Conservation (phyloP, 1,140 invertebrate genomes). For the Belonocnema kinseyi region DNA sequence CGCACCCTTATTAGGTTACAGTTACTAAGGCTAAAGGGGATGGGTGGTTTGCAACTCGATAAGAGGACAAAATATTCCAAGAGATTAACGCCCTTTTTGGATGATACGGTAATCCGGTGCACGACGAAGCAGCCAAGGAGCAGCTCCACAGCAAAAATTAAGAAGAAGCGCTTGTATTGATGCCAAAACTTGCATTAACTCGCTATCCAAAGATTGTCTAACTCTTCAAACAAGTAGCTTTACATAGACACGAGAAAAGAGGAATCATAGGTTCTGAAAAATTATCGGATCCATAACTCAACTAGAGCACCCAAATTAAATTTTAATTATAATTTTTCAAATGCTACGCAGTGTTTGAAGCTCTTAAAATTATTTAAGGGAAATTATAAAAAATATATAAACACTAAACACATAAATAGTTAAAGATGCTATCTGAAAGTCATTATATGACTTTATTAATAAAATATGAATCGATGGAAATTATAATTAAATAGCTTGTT, state of each 20-base stretch:
- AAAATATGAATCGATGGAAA: no score
- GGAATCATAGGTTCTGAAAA: background rate
- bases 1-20: conserved; percentile 68
- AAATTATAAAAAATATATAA: no score
- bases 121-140: conserved; percentile 51
- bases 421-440: no score
- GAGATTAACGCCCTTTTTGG: conserved; percentile 64
- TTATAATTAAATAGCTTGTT: no score
- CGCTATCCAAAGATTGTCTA: conserved; percentile 59
- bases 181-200: conserved; percentile 71
- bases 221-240: conserved; percentile 55
- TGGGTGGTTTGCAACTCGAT: conserved; percentile 46
- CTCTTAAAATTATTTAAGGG: background rate
- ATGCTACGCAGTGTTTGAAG: background rate
- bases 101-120: conserved; percentile 64
- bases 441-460: no score
- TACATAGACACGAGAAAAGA: conserved; percentile 16
- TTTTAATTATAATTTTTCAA: background rate
- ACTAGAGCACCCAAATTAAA: no score
- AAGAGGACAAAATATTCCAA: conserved; percentile 62
- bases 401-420: no score
- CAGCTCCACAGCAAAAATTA: conserved; percentile 59
- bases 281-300: no score
- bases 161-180: conserved; percentile 62
- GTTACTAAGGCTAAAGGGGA: conserved; percentile 57